Percentiles rank a stretch among this genome's conserved stretches.
phyloP scores from a whole-genome alignment of 1,140 invertebrate species.

The Drosophila carrolli region DNA sequence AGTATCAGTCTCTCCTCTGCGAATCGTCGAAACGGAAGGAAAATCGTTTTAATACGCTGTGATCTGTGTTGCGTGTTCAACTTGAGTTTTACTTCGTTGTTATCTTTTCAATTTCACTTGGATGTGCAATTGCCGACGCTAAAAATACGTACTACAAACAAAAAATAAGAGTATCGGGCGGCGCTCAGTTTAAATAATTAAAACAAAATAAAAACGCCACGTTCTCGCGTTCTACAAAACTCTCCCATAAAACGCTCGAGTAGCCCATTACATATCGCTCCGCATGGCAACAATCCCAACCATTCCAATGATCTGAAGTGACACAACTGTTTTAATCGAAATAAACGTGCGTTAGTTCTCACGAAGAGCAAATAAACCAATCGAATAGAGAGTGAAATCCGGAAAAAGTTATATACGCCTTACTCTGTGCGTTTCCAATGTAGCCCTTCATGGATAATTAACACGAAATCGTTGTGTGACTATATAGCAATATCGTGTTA shows the following conservation, averaged over 20 bases:
- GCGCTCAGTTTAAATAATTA: constrained; percentile 31
- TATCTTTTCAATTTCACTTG: constrained; percentile 62
- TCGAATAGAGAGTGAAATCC: constrained; percentile 14
- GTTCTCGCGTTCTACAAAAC: constrained; percentile 61
- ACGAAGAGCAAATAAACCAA: constrained; percentile 2
- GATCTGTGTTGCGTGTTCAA: constrained; percentile 34
- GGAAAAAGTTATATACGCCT: constrained; percentile 27
- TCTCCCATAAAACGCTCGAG: constrained; percentile 31
- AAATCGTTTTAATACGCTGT: constrained; percentile 21
- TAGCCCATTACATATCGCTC: constrained; percentile 37
- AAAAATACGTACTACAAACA: constrained; percentile 55
- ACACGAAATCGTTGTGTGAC: constrained; percentile 77
- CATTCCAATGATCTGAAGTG: constrained; percentile 31
- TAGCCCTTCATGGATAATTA: constrained; percentile 79
- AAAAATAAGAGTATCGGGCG: constrained; percentile 29
- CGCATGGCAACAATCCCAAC: constrained; percentile 39
- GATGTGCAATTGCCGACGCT: constrained; percentile 67
- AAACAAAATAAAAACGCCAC: constrained; percentile 50
- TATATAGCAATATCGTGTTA: constrained; percentile 77
- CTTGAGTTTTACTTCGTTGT: constrained; percentile 39
- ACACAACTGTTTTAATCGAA: constrained; percentile 8
- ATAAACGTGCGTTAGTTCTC: constrained; percentile 2
- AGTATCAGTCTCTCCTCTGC: constrained; percentile 30
- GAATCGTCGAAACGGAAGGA: constrained; percentile 38
- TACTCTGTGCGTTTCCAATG: constrained; percentile 67